Evolutionary conservation across 2,797 vertebrate species (phyloP).

Genomic region (Mormyrops attenuatus): DNA sequence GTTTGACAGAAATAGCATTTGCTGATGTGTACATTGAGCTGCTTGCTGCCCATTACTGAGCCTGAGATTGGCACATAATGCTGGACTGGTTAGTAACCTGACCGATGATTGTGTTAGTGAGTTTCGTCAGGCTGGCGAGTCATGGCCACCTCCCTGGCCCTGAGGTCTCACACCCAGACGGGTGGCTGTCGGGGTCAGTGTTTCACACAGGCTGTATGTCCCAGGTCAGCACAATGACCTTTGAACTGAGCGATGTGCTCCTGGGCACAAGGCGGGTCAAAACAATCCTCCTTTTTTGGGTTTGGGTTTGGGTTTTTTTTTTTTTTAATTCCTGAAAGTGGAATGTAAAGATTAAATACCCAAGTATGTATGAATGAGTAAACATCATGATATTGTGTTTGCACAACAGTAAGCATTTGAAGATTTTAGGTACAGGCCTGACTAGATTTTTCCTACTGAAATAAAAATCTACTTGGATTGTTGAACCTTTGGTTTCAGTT

Average conservation of each 20-base stretch:
- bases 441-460: conserved; percentile 37
- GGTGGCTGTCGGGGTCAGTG: neutral
- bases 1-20: conserved; percentile 30
- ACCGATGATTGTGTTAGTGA: conserved; percentile 36
- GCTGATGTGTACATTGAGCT: conserved; percentile 26
- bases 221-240: conserved; percentile 78
- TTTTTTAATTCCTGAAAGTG: conserved; percentile 32
- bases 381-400: conserved; percentile 51
- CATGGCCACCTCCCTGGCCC: neutral
- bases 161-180: neutral
- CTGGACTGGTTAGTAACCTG: conserved; percentile 26
- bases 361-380: conserved; percentile 47
- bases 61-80: neutral
- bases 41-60: neutral
- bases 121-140: conserved; percentile 12
- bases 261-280: conserved; percentile 48
- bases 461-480: conserved; percentile 37
- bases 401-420: conserved; percentile 54
- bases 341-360: conserved; percentile 36
- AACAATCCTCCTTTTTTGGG: conserved; percentile 55
- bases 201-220: conserved; percentile 11
- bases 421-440: conserved; percentile 33
- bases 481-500: conserved; percentile 24
- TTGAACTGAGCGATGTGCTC: conserved; percentile 61
- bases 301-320: conserved; percentile 25